Conservation (phyloP, 2,888 invertebrate species). For the Leptinotarsa haldemani region DNA sequence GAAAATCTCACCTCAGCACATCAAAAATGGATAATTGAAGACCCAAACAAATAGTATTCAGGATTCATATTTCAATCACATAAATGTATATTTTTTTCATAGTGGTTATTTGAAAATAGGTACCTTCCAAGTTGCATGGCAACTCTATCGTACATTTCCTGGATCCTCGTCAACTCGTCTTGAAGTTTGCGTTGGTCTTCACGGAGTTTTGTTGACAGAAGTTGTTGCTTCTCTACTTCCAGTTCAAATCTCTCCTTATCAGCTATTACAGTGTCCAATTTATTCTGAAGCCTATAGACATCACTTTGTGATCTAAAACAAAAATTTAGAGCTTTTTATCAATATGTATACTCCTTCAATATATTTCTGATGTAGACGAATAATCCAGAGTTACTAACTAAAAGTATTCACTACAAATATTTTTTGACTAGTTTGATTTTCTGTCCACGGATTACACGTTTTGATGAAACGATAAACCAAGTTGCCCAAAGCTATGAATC, state of each 20-base stretch:
- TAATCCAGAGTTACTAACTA: too few relatives aligned
- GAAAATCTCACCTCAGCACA: too few relatives aligned
- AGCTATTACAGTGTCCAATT: constrained; percentile 87
- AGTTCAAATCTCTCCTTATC: constrained; percentile 88
- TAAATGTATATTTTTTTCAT: too few relatives aligned
- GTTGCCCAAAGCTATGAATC: too few relatives aligned
- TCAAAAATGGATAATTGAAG: too few relatives aligned
- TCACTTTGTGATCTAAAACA: constrained; percentile 85
- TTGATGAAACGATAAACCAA: too few relatives aligned
- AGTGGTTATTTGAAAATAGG: background rate
- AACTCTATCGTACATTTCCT: constrained; percentile 90
- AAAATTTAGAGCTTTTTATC: background rate
- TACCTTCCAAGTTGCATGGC: constrained; percentile 78
- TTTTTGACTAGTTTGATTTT: too few relatives aligned
- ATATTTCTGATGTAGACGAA: too few relatives aligned
- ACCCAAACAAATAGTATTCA: background rate
- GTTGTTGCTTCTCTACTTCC: constrained; percentile 86
- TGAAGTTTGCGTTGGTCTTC: constrained; percentile 89
- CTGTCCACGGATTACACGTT: too few relatives aligned
- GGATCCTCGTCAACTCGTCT: constrained; percentile 85
- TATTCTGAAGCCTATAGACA: constrained; percentile 87
- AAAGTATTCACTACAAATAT: too few relatives aligned
- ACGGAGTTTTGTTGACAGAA: constrained; percentile 82
- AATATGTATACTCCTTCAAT: too few relatives aligned
- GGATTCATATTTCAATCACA: too few relatives aligned